Conservation (phyloP, 1,140 invertebrate genomes). For the Antheraea mylitta region DNA sequence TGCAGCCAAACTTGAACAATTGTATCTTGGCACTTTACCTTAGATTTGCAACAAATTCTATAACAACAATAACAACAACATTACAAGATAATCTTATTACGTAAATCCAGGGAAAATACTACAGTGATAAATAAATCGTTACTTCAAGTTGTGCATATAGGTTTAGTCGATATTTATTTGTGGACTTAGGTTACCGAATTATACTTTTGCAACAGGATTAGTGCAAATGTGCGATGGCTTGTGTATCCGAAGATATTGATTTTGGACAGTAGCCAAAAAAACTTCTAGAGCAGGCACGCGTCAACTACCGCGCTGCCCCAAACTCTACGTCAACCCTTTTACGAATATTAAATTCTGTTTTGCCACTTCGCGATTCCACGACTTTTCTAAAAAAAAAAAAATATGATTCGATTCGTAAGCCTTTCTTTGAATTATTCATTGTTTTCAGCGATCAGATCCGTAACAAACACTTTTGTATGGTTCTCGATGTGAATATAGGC, state of each 20-base stretch:
- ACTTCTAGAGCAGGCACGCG: constrained; percentile 71
- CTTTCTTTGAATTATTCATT: constrained; percentile 46
- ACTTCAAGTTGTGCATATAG: no score
- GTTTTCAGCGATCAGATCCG: constrained; percentile 20
- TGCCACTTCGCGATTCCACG: constrained; percentile 73
- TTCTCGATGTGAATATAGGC: not conserved
- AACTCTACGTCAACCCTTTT: constrained; percentile 72
- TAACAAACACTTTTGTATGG: not conserved
- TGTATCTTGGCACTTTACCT: no score
- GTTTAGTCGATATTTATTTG: not conserved
- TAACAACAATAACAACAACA: no score
- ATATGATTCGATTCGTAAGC: constrained; percentile 56
- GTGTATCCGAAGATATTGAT: constrained; percentile 75
- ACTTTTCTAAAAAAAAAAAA: constrained; percentile 59
- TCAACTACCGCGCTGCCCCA: constrained; percentile 71
- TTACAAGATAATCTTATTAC: no score
- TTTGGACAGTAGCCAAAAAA: constrained; percentile 77
- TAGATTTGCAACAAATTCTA: no score
- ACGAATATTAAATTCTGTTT: constrained; percentile 79
- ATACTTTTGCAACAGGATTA: constrained; percentile 57
- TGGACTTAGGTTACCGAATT: constrained; percentile 25
- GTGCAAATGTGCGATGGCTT: constrained; percentile 70
- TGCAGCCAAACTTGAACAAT: no score
- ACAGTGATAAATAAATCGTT: no score
- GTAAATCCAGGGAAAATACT: no score